Base-by-base conservation (phyloP, 2,113 vertebrate genomes). In the Podarcis muralis region DNA sequence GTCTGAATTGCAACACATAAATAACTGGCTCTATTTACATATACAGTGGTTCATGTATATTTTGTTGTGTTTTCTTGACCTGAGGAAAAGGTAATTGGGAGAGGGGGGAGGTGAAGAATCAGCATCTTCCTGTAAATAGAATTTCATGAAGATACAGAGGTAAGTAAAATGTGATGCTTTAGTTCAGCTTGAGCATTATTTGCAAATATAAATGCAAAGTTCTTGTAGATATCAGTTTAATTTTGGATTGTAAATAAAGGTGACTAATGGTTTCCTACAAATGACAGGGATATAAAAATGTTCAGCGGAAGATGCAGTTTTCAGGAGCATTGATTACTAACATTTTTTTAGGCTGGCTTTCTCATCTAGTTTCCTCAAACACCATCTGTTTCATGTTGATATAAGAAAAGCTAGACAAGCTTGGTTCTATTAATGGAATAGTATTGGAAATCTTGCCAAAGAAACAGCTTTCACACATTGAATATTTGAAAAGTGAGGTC, bases 401-500 rank as follows among this genome's bases (percentile, higher is more conserved):
- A 1, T 69, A 59, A 80, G 71, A 68, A 76, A 82, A 86, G 6
- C 22, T 82, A 77, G n/a, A 25, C 71, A 37, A 57, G 23, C 30
- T 86, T 18, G 16, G 11, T 74, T 35, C 18, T 81, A 75, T 76
- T 75, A 86, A 85, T 57, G 69, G 79, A 89, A 81, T 82, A 78
- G 6, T 25, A 22, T 69, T 71, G 43, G 75, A 71, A 27, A 27
- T 37, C 40, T 2, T 90, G n/a, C 40, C 71, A 66, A 82, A 32
- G 35, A 35, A 78, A 32, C 15, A 72, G 12, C 57, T 43, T 6
- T 4, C 35, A 40, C 7, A 59, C 53, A 30, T 40, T 69, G 84
- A 86, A 86, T 83, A 68, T 76, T 86, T 77, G 40, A 86, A 48
- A 53, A 68, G 40, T 86, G 35, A 89, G 16, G 48, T 87, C 81